phyloP scores from a whole-genome alignment of 2,888 invertebrate genomes.

The Psococerastis gibbosa region DNA sequence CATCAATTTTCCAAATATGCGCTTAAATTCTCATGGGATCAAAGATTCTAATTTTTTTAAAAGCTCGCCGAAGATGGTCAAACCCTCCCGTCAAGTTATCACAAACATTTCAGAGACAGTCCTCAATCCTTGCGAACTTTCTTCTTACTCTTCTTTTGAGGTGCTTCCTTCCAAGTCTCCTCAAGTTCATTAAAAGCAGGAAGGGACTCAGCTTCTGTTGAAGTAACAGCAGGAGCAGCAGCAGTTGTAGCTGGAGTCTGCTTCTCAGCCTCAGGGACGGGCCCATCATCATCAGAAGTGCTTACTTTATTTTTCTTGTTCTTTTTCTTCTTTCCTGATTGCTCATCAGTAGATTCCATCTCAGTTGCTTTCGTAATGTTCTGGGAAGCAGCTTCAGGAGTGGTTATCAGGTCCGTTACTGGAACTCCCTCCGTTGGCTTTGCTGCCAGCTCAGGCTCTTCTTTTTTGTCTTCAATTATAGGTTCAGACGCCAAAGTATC shows the following conservation, averaged over 20 bases:
- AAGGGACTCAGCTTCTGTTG: neutral
- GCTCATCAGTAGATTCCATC: neutral
- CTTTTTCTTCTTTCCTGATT: neutral
- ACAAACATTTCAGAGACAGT: neutral
- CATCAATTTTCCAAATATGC: too few relatives aligned
- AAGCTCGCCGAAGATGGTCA: too few relatives aligned
- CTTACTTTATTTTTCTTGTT: neutral
- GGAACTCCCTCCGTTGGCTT: neutral
- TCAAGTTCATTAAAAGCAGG: neutral
- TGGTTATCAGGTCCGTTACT: too few relatives aligned
- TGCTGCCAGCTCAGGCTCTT: neutral
- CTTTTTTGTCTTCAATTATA: neutral
- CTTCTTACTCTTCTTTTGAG: slow-evolving; percentile 8
- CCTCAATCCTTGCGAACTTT: slow-evolving; percentile 6
- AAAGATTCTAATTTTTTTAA: too few relatives aligned
- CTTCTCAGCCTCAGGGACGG: neutral
- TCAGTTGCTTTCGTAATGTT: neutral
- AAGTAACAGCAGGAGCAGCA: neutral
- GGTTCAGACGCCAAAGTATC: neutral
- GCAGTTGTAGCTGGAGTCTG: neutral
- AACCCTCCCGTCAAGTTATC: neutral
- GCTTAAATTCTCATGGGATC: too few relatives aligned
- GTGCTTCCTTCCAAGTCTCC: slow-evolving; percentile 7
- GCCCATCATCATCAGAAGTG: neutral
- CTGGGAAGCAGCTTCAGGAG: too few relatives aligned